A percentile compares a stretch with the other conserved stretches of the same genome.
These are phyloP conservation scores for Chitala chitala DNA, from an alignment of 2,113 vertebrate genomes.

Conservation along the genomic window DNA sequence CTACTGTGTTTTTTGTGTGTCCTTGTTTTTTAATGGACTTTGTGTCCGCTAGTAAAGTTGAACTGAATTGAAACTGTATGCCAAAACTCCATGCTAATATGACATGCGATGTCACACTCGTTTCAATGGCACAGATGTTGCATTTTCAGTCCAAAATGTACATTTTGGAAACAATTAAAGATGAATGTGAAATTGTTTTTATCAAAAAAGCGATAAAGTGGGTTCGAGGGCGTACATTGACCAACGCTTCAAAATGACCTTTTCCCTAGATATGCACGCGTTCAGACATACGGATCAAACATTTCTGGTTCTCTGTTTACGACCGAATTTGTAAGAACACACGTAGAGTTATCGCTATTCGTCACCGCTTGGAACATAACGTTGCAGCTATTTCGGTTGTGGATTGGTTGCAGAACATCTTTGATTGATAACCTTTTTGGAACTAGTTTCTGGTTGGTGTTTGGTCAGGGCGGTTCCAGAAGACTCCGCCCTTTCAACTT, in stretches of 20 bases:
- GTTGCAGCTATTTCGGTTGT: not conserved
- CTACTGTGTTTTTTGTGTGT: no score
- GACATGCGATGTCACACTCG: no score
- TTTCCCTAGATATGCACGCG: conserved; percentile 42
- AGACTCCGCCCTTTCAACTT: not conserved
- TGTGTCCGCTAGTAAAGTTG: no score
- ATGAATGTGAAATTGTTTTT: no score
- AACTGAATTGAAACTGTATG: no score
- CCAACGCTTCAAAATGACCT: conserved; percentile 41
- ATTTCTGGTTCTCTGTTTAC: conserved; percentile 22
- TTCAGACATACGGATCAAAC: conserved; percentile 44
- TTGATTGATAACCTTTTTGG: not conserved
- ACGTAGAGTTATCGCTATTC: not conserved
- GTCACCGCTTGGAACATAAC: not conserved
- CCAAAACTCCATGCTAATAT: no score
- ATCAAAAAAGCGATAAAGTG: not conserved
- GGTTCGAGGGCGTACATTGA: not conserved
- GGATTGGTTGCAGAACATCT: conserved; percentile 1
- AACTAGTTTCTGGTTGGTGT: conserved; percentile 41
- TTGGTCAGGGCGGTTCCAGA: conserved; percentile 28
- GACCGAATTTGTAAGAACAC: conserved; percentile 9
- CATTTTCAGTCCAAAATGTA: no score
- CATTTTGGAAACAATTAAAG: no score
- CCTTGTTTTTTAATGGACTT: no score
- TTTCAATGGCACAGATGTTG: no score